These are phyloP conservation scores for Silvanus unidentatus DNA, from an alignment of 2,888 invertebrate genomes.

Conservation along the genomic window DNA sequence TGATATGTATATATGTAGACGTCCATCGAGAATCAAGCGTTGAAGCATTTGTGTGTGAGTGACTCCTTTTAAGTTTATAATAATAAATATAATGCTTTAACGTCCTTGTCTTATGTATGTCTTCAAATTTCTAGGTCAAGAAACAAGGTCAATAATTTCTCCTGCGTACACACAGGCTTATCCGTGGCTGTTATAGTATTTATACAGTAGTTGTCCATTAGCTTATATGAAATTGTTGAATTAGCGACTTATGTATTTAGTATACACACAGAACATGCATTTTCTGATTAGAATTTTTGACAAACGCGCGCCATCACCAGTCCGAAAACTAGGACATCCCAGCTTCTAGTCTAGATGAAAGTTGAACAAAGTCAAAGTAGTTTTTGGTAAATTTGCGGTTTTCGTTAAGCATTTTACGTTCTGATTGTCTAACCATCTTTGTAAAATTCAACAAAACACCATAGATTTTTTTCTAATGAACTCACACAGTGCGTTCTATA, in stretches of 20 bases:
- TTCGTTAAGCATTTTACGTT: slow-evolving; percentile 30
- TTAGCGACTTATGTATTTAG: too few species aligned
- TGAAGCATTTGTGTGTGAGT: too few species aligned
- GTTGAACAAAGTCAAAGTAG: slow-evolving; percentile 20
- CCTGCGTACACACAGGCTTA: slow-evolving; percentile 30
- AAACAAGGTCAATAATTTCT: slow-evolving; percentile 50
- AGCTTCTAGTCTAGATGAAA: slow-evolving; percentile 30
- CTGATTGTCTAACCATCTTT: slow-evolving; percentile 25
- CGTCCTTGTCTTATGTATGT: slow-evolving; percentile 46
- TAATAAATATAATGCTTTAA: slow-evolving; percentile 9
- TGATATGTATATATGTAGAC: too few species aligned
- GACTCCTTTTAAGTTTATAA: too few species aligned
- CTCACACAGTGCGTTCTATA: too few species aligned
- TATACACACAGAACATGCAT: slow-evolving; percentile 14
- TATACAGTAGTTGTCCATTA: slow-evolving; percentile 35
- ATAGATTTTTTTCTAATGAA: neutral
- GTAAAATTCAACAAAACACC: neutral
- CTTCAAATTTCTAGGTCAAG: slow-evolving; percentile 49
- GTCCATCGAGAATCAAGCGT: too few species aligned
- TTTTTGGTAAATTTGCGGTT: slow-evolving; percentile 28
- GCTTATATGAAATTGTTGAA: slow-evolving; percentile 7
- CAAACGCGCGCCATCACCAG: slow-evolving; percentile 8
- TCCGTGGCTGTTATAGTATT: slow-evolving; percentile 10
- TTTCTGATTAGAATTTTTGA: slow-evolving; percentile 27
- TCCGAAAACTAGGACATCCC: slow-evolving; percentile 27